These are phyloP conservation scores for Mesocentrotus franciscanus DNA, from an alignment of 53 echinoderm and acorn worm genomes.

Conservation along the genomic window DNA sequence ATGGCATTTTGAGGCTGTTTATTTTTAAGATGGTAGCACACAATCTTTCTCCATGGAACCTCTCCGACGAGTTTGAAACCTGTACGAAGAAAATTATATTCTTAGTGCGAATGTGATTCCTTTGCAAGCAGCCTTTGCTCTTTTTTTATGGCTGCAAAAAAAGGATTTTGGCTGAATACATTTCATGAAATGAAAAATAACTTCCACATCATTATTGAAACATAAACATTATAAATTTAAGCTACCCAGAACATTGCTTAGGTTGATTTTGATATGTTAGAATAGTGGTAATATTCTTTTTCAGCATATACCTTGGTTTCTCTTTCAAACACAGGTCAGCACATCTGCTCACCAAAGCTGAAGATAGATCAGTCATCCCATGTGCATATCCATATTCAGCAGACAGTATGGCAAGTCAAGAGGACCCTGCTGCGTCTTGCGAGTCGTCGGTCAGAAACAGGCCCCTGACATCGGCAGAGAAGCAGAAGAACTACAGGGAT, in stretches of 20 bases:
- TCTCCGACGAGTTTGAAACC: no score
- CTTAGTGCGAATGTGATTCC: no score
- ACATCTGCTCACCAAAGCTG: neutral
- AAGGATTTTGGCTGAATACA: no score
- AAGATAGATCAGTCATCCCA: neutral
- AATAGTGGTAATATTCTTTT: neutral
- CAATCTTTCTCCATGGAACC: no score
- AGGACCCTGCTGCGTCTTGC: neutral
- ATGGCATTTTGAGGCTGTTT: no score
- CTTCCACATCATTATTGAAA: no score
- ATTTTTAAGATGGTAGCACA: no score
- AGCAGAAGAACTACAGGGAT: constrained; percentile 49
- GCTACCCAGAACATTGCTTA: neutral
- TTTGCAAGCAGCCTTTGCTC: no score
- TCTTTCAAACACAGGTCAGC: neutral
- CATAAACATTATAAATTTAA: no score
- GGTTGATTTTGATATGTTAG: neutral
- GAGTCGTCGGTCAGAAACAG: neutral
- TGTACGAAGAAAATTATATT: no score
- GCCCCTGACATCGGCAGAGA: constrained; percentile 51
- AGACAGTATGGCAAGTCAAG: neutral
- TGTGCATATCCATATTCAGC: neutral
- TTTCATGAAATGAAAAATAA: no score
- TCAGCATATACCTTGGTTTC: neutral
- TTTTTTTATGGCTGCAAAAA: no score